Conservation (phyloP, 1,140 invertebrate genomes). For the Brachystomella parvula region DNA sequence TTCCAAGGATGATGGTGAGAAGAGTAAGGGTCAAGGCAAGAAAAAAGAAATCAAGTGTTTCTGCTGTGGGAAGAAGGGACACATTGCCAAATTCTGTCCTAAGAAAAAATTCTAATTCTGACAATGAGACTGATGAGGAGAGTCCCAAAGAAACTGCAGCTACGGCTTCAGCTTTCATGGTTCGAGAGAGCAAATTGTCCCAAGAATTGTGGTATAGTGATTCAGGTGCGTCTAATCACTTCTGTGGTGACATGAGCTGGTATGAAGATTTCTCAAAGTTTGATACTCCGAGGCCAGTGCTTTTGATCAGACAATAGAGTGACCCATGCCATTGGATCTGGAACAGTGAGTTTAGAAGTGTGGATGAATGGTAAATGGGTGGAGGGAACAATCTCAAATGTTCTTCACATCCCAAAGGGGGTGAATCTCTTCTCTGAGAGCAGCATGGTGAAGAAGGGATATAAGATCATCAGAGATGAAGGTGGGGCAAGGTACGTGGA, state of each 20-base stretch:
- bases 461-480: constrained; percentile 6
- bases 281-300: neutral
- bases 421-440: constrained; percentile 21
- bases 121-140: neutral
- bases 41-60: neutral
- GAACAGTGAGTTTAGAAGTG: neutral
- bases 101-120: no score
- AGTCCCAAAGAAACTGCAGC: neutral
- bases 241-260: constrained; percentile 13
- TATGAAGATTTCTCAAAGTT: neutral
- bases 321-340: neutral
- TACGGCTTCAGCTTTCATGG: constrained; percentile 4
- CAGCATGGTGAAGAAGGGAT: constrained; percentile 17
- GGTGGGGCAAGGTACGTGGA: neutral
- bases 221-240: constrained; percentile 6
- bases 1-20: neutral
- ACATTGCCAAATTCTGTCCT: neutral
- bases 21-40: neutral
- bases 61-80: neutral
- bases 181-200: neutral
- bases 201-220: neutral
- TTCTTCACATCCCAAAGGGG: constrained; percentile 13
- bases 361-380: neutral
- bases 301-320: neutral
- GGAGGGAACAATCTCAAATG: neutral